Evolutionary conservation across 2,888 invertebrate species (phyloP).

Genomic region (Plagodis pulveraria): DNA sequence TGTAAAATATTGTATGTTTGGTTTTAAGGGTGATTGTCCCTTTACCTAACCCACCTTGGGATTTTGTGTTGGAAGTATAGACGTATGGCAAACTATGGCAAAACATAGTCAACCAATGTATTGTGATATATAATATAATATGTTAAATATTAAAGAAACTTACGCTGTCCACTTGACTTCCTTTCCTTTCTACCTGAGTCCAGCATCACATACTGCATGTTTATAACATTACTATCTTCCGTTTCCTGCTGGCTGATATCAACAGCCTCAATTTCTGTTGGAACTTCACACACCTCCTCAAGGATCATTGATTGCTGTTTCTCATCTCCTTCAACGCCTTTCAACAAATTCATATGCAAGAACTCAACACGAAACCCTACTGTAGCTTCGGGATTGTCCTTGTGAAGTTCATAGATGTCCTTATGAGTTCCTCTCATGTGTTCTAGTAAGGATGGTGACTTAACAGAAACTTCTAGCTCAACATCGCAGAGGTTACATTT

Average conservation of each 20-base stretch:
- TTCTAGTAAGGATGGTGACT: constrained; percentile 52
- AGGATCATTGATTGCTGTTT: constrained; percentile 60
- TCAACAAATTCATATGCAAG: constrained; percentile 64
- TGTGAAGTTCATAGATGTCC: constrained; percentile 70
- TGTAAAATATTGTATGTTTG: too few species aligned
- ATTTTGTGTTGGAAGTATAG: too few species aligned
- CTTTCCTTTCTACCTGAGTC: constrained; percentile 48
- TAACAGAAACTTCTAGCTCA: constrained; percentile 48
- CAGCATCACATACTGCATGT: constrained; percentile 59
- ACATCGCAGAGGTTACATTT: constrained; percentile 71
- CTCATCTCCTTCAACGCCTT: constrained; percentile 54
- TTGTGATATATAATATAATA: too few species aligned
- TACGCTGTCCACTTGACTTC: constrained; percentile 29
- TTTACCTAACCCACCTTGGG: too few species aligned
- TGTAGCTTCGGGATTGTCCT: constrained; percentile 63
- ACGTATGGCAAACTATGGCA: too few species aligned
- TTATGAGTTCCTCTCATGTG: constrained; percentile 63
- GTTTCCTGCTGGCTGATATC: constrained; percentile 30
- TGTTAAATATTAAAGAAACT: constrained; percentile 1
- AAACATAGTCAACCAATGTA: too few species aligned
- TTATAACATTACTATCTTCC: constrained; percentile 39
- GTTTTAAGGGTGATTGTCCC: too few species aligned
- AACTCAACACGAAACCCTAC: constrained; percentile 77
- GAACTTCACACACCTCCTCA: constrained; percentile 61
- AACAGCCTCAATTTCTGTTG: constrained; percentile 11